Base-by-base conservation (phyloP, 1,140 invertebrate genomes). In the Panulirus ornatus region DNA sequence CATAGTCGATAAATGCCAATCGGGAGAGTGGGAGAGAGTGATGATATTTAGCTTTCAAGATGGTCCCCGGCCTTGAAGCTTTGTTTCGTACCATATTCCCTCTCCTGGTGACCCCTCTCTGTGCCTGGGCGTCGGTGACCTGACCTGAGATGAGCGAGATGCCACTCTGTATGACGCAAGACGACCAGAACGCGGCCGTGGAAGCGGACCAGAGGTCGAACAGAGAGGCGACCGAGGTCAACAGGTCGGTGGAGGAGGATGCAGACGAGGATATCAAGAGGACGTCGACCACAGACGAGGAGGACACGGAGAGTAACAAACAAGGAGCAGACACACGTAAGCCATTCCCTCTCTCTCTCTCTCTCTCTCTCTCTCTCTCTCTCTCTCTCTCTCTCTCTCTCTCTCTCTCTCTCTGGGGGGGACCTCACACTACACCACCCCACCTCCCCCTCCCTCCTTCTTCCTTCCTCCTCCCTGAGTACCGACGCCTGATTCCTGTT, bases 81-180 rank as follows among this genome's bases (percentile, higher is more conserved):
- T 70, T 89, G 63, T 73, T 82, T 34, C 88, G 78, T 70, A 89
- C 78, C 27, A 42, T 89, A 81, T 75, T 83, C 79, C 88, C 88
- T 51, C 79, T 89, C 36, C 79, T 82, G 66, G 78, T 82, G 70
- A 82, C 78, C 88, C 88, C 88, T 22, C 70, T 89, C 8, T 89
- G 88, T 34, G 66, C 88, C 79, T 83, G 88, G 79, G 88, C 88
- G 30, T 89, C 88, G 70, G 88, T 89, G 88, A 89, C 88, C 79
- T 89, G 88, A 89, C 88, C 88, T 89, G 88, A 89, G 16, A 89
- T 89, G 88, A 89, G 40, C 79, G 79, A 84, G 40, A 89, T 89
- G 79, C 88, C 88, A 22, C 88, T 63, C 66, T 83, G 58, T 51
- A 83, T 89, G 70, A 82, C 88, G 63, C 63, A 83, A n/a, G 88